Percentiles rank a stretch among this genome's conserved stretches.
Evolutionary conservation across 2,888 invertebrate genomes (phyloP).

Genomic region (Tupiocoris notatus): DNA sequence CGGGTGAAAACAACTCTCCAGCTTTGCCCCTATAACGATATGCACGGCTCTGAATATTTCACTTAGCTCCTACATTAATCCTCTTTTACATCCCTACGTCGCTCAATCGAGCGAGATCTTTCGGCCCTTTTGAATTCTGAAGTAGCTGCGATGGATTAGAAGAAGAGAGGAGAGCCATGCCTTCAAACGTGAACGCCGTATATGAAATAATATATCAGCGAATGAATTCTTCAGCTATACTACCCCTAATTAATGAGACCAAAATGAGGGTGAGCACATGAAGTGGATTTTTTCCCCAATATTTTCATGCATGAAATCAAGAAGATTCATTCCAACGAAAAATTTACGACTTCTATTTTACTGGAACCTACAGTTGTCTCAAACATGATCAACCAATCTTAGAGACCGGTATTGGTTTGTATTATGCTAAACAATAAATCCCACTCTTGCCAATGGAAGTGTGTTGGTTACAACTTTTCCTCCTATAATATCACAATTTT

Average conservation of each 20-base stretch:
- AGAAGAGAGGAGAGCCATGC: not conserved
- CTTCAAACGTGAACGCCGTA: not conserved
- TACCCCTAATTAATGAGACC: not conserved
- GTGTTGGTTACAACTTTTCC: too few species aligned
- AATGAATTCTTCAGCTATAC: not conserved
- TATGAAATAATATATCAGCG: not conserved
- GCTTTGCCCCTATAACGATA: conserved; percentile 21
- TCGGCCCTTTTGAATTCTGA: conserved; percentile 9
- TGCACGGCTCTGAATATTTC: conserved; percentile 32
- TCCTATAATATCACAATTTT: too few species aligned
- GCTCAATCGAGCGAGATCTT: conserved; percentile 29
- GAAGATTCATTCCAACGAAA: too few species aligned
- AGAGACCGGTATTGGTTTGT: too few species aligned
- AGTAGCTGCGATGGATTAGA: conserved; percentile 15
- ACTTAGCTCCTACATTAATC: conserved; percentile 33
- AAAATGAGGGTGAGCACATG: too few species aligned
- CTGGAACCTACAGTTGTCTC: too few species aligned
- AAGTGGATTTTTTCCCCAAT: too few species aligned
- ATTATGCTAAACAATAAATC: too few species aligned
- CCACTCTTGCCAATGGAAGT: too few species aligned
- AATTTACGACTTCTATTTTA: too few species aligned
- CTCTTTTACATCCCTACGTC: conserved; percentile 32
- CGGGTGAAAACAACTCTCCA: not conserved
- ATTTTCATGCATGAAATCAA: too few species aligned
- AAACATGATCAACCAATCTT: too few species aligned